These are phyloP conservation scores for Leiothrix lutea DNA, from an alignment of 2,113 vertebrate genomes.

Conservation along the genomic window DNA sequence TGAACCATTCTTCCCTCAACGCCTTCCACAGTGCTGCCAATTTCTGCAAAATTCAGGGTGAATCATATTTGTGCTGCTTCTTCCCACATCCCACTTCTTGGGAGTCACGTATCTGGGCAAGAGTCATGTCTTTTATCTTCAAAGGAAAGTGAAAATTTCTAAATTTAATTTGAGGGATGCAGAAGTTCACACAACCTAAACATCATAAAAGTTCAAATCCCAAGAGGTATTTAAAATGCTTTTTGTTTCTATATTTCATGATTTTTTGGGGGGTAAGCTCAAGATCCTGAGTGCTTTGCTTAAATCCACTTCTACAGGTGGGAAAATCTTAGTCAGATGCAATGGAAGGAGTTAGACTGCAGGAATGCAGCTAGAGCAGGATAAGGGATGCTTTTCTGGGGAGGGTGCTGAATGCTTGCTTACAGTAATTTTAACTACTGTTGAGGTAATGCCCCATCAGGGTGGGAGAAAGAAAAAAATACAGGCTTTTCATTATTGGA, in stretches of 20 bases:
- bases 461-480: not conserved
- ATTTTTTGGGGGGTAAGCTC: not conserved
- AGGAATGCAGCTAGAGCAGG: conserved; percentile 18
- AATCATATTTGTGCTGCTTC: not conserved
- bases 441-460: not conserved
- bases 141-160: not conserved
- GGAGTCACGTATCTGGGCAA: not conserved
- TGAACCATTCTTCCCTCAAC: not conserved
- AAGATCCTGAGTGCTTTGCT: not conserved
- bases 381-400: conserved; percentile 9
- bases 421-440: not conserved
- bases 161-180: not conserved
- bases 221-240: not conserved
- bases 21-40: not conserved
- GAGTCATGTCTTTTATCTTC: not conserved
- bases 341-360: not conserved
- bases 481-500: not conserved
- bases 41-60: not conserved
- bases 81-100: not conserved
- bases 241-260: not conserved
- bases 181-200: not conserved
- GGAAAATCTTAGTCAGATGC: not conserved
- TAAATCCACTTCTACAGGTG: not conserved
- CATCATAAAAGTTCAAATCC: not conserved
- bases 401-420: not conserved